Evolutionary conservation across 1,140 invertebrate genomes (phyloP), one percentile per base, ranked within the genome.

Genomic region (Nephila pilipes): DNA sequence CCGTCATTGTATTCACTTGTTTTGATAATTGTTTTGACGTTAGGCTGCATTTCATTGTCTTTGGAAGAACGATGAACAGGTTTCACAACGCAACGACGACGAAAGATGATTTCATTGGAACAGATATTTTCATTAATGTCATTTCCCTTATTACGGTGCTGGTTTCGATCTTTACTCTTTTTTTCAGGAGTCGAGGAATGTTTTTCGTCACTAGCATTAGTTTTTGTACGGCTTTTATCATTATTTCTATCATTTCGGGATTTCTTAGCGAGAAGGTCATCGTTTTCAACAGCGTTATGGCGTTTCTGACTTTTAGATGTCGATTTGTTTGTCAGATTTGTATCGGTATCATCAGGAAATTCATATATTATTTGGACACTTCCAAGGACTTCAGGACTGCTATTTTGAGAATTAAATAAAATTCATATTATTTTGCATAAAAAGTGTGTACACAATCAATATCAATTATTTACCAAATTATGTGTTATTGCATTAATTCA

Each of bases 321-420:
- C 5, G 38, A 12, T 25, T 83, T 25, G 25, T 14, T 10, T 2
- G 8, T 20, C 2, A 55, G 22, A 12, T n/a, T 10, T 25, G 12
- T 55, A 25, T 83, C 81, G 22, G 46, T 55, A 57, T 83, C 87
- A n/a, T 88, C 87, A 16, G 87, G 63, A 69, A 88, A 88, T 46
- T 88, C 87, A 46, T 88, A 88, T 25, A 88, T 4, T 14, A 88
- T 54, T 29, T 25, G 25, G 10, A 29, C 25, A 12, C 22, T 29
- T 10, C 36, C 69, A 32, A 36, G 2, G 18, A 29, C 32, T 32
- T 75, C 29, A 6, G 29, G 32, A 36, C 29, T 36, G 32, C 5
- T 36, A 3, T 12, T 36, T 36, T 75, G 69, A 36, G 18, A 32
- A 75, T 29, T 75, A 75, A 75, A 75, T 18, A 75, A 32, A 75